Conservation (phyloP, 2,888 invertebrate genomes). For the Drosophila setosimentum region DNA sequence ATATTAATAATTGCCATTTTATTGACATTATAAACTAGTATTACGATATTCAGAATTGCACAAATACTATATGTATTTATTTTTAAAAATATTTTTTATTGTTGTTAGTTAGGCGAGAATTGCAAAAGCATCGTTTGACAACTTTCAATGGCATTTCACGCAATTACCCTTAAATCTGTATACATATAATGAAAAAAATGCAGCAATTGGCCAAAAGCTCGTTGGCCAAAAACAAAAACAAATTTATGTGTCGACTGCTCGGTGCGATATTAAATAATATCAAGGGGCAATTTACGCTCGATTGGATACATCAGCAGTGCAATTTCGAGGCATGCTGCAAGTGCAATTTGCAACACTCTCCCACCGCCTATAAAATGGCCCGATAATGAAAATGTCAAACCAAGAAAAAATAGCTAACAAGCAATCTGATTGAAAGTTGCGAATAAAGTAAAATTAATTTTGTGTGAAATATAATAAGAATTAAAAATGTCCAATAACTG, state of each 20-base stretch:
- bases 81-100: neutral
- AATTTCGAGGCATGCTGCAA: slow-evolving; percentile 8
- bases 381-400: slow-evolving; percentile 60
- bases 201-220: slow-evolving; percentile 30
- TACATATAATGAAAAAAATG: slow-evolving; percentile 31
- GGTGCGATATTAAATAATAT: slow-evolving; percentile 70
- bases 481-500: neutral
- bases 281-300: slow-evolving; percentile 65
- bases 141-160: slow-evolving; percentile 57
- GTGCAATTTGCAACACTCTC: slow-evolving; percentile 52
- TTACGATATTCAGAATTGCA: neutral
- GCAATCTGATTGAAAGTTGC: slow-evolving; percentile 41
- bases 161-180: slow-evolving; percentile 37
- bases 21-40: neutral
- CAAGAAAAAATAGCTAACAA: slow-evolving; percentile 60
- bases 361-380: neutral
- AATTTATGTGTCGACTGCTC: slow-evolving; percentile 29
- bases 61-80: neutral
- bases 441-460: slow-evolving; percentile 50
- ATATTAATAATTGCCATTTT: neutral
- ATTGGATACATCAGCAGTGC: slow-evolving; percentile 61
- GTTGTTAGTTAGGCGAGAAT: neutral
- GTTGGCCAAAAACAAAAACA: neutral
- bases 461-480: slow-evolving; percentile 25
- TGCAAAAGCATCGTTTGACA: slow-evolving; percentile 10